Percentiles rank a stretch among this genome's conserved stretches.
Conservation (phyloP, 1,140 invertebrate genomes). For the Euura lappo region DNA sequence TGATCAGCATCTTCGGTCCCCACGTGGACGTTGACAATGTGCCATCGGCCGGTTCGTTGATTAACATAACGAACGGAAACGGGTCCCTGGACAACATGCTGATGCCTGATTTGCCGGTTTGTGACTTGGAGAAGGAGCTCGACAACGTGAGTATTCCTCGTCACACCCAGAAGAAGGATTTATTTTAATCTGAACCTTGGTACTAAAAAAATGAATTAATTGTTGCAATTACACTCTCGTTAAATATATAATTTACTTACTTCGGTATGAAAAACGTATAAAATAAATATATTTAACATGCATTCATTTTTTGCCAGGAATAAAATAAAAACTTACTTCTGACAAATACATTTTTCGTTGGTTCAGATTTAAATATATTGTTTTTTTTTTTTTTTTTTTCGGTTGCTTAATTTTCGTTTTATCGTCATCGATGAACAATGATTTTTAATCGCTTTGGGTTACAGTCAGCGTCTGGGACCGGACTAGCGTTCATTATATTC, state of each 20-base stretch:
- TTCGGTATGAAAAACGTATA: too few relatives aligned
- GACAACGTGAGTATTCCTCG: conserved; percentile 77
- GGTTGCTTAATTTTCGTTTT: too few relatives aligned
- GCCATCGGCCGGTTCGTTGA: conserved; percentile 61
- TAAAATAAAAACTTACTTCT: too few relatives aligned
- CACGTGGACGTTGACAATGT: conserved; percentile 56
- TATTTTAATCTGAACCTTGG: background rate
- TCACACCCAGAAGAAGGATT: background rate
- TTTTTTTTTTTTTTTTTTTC: too few relatives aligned
- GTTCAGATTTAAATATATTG: too few relatives aligned
- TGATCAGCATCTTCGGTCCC: conserved; percentile 64
- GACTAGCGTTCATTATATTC: conserved; percentile 94
- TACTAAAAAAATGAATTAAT: background rate
- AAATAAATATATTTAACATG: too few relatives aligned
- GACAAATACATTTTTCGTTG: too few relatives aligned
- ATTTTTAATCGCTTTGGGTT: conserved; percentile 38
- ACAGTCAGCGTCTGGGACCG: conserved; percentile 91
- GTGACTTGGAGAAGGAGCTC: conserved; percentile 85
- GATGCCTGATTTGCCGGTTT: conserved; percentile 73
- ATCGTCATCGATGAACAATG: too few relatives aligned
- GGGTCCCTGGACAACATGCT: conserved; percentile 64
- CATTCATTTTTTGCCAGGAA: too few relatives aligned
- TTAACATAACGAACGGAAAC: conserved; percentile 64
- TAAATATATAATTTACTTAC: too few relatives aligned
- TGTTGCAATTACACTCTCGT: background rate